Conservation (phyloP, 2,113 vertebrate species). For the Mystacornis crossleyi region DNA sequence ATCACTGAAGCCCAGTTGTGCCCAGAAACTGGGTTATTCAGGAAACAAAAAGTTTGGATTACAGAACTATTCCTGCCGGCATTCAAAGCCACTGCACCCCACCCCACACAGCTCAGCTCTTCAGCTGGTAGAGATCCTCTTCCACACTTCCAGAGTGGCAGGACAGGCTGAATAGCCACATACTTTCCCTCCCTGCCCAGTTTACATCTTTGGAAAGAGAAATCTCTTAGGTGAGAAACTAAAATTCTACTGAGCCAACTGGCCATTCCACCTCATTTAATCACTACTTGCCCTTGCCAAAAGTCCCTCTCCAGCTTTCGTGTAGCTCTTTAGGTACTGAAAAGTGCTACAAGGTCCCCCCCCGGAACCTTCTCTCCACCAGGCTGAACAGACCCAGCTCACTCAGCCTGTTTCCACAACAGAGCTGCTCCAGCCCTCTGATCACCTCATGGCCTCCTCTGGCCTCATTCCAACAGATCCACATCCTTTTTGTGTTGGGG, state of each 20-base stretch:
- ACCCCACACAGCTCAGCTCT: not conserved
- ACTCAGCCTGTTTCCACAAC: not conserved
- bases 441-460: not conserved
- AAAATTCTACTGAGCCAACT: not conserved
- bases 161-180: not conserved
- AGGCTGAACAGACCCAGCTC: not conserved
- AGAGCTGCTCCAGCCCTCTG: not conserved
- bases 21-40: not conserved
- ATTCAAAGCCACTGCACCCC: not conserved
- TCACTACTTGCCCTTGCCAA: not conserved
- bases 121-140: not conserved
- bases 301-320: not conserved
- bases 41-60: conserved; percentile 36
- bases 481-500: no score
- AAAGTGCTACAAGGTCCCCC: not conserved
- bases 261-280: not conserved
- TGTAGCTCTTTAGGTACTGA: not conserved
- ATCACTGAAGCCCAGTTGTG: conserved; percentile 26
- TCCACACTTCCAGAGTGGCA: not conserved
- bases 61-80: not conserved
- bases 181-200: not conserved
- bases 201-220: not conserved
- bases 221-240: not conserved
- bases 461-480: not conserved
- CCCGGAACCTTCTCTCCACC: not conserved